Base-by-base conservation (phyloP, 2,888 invertebrate genomes). In the Ichneumoninae sp. region DNA sequence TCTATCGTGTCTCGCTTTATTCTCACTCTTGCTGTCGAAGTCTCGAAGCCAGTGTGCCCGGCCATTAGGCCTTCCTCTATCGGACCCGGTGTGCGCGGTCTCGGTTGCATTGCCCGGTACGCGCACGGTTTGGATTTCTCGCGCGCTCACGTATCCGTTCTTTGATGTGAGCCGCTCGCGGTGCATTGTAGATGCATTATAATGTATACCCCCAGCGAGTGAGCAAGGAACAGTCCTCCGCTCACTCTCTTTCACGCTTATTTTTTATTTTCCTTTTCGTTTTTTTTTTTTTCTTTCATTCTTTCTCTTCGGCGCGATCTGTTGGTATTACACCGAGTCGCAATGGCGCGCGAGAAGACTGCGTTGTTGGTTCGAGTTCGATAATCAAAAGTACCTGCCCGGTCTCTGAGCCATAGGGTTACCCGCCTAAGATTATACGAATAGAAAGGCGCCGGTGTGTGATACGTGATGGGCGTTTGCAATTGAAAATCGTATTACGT, bases 161-260 rank as follows among this genome's bases (percentile, higher is more conserved):
- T 93, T 93, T 93, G 92, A 93, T 91, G 91, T 91, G 84, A 87
- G 91, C 92, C 92, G 92, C 92, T 83, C 83, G 85, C 87, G 86
- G 84, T 89, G 91, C 90, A 92, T 91, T 89, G 91, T 89, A 86
- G 91, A 90, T 92, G 91, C 91, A 92, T 92, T 92, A 91, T 92
- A 92, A 92, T 92, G 91, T 90, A 89, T 88, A 88, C 89, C 88
- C 74, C 74, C 68, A 30, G 70, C 33, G 47, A 68, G 50, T 60
- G 69, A 71, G 72, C 66, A 69, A 44, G 76, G 83, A 71, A 80
- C 47, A 62, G 30, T 54, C 78, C 52, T 33, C 76, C n/a, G 69
- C 83, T 79, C 79, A 72, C 71, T 80, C 52, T 52, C 47, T 72
- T 54, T 71, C 57, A 40, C 65, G 54, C 57, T 66, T 19, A 0